These are phyloP conservation scores for Entomobrya multifasciata DNA, from an alignment of 2,888 invertebrate species.

Conservation along the genomic window DNA sequence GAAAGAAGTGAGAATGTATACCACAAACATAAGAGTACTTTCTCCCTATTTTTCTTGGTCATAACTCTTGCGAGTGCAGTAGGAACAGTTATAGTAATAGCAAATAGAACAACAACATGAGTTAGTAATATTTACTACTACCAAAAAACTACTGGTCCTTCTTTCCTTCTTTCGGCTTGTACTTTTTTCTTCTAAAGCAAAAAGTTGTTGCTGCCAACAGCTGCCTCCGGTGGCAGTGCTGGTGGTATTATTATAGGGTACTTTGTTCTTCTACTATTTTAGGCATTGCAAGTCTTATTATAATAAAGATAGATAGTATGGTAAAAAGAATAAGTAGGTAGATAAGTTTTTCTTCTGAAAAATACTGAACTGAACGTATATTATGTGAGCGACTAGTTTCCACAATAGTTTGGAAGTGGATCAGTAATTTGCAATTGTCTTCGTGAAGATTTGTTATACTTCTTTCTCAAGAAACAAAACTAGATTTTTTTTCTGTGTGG, in stretches of 20 bases:
- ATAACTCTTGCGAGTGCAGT: neutral
- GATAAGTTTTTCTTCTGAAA: neutral
- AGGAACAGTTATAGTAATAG: neutral
- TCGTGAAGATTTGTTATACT: conserved; percentile 60
- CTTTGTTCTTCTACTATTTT: neutral
- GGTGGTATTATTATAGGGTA: conserved; percentile 17
- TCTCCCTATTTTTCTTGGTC: neutral
- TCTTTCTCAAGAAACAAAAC: conserved; percentile 39
- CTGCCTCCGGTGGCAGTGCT: conserved; percentile 53
- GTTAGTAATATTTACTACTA: conserved; percentile 50
- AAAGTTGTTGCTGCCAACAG: conserved; percentile 63
- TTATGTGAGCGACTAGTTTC: conserved; percentile 21
- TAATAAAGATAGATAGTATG: neutral
- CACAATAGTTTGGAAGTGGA: conserved; percentile 62
- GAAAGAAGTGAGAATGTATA: no score
- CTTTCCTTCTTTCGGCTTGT: conserved; percentile 21
- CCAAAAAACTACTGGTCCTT: no score
- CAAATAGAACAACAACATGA: conserved; percentile 17
- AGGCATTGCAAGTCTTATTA: conserved; percentile 25
- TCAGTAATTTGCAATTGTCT: conserved; percentile 70
- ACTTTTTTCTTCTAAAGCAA: neutral
- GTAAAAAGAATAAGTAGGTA: conserved; percentile 1
- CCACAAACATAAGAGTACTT: conserved; percentile 1
- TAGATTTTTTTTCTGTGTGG: conserved; percentile 9
- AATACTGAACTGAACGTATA: conserved; percentile 30